These are phyloP conservation scores for Drosophila azteca DNA, from an alignment of 1,140 invertebrate species.

Conservation along the genomic window DNA sequence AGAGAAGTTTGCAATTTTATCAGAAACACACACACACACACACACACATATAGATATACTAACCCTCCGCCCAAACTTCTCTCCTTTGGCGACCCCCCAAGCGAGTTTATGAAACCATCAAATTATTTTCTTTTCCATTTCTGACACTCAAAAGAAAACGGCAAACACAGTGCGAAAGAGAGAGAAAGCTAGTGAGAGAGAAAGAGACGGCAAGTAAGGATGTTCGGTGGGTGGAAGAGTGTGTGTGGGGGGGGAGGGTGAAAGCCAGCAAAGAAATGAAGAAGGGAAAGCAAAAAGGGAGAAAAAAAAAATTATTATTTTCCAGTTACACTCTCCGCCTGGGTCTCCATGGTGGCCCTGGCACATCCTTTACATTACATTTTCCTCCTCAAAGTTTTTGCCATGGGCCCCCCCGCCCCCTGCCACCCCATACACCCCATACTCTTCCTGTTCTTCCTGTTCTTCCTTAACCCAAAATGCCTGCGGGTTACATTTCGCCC, in stretches of 20 bases:
- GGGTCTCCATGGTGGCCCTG: constrained; percentile 69
- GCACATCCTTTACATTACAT: constrained; percentile 78
- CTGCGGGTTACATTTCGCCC: constrained; percentile 73
- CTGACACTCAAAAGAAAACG: constrained; percentile 83
- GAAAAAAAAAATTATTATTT: constrained; percentile 75
- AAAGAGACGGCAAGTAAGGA: constrained; percentile 23
- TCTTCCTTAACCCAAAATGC: constrained; percentile 49
- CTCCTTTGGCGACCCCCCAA: constrained; percentile 29
- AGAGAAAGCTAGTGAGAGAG: not conserved
- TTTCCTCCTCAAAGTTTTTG: constrained; percentile 72
- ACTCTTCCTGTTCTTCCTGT: not conserved
- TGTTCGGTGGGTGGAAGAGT: not conserved
- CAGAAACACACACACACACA: constrained; percentile 43
- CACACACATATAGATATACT: constrained; percentile 1
- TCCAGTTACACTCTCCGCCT: constrained; percentile 73
- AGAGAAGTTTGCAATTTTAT: constrained; percentile 78
- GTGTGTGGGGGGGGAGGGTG: not conserved
- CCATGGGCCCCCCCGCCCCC: constrained; percentile 38
- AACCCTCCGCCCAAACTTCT: constrained; percentile 9
- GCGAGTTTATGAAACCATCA: constrained; percentile 83
- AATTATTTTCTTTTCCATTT: constrained; percentile 84
- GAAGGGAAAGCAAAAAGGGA: constrained; percentile 40
- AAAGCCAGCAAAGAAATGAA: constrained; percentile 32
- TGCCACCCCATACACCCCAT: too few relatives aligned
- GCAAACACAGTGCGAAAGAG: constrained; percentile 51